phyloP scores from a whole-genome alignment of 2,888 invertebrate species.

The Sesamia inferens region DNA sequence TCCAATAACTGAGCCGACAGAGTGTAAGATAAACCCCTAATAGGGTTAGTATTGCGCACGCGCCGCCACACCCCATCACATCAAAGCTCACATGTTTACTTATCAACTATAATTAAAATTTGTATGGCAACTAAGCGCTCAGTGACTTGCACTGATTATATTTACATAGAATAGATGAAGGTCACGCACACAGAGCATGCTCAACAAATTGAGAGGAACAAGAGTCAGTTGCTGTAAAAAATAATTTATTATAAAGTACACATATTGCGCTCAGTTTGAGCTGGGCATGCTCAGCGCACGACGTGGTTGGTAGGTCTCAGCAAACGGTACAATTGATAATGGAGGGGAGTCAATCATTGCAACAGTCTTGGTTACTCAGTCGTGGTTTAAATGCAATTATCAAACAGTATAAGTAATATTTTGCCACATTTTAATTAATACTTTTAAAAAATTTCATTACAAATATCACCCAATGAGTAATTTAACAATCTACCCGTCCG shows the following conservation, averaged over 20 bases:
- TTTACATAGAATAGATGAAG: constrained; percentile 78
- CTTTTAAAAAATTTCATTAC: constrained; percentile 79
- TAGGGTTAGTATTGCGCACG: constrained; percentile 20
- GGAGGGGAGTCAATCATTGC: constrained; percentile 76
- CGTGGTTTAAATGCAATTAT: constrained; percentile 82
- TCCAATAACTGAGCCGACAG: constrained; percentile 32
- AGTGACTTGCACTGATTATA: constrained; percentile 85
- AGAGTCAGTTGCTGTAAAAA: constrained; percentile 47
- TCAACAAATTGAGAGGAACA: constrained; percentile 37
- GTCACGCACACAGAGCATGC: constrained; percentile 42
- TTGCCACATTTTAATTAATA: constrained; percentile 85
- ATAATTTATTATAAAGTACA: constrained; percentile 52
- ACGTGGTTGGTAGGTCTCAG: constrained; percentile 38
- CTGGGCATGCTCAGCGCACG: constrained; percentile 33
- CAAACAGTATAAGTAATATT: constrained; percentile 73
- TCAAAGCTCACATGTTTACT: constrained; percentile 77
- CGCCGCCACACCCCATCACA: constrained; percentile 66
- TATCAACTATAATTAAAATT: constrained; percentile 85
- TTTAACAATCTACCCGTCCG: constrained; percentile 75
- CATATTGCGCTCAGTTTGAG: constrained; percentile 8
- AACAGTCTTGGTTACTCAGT: constrained; percentile 84
- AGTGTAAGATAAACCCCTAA: not conserved
- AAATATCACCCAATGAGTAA: constrained; percentile 87
- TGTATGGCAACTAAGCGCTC: constrained; percentile 89
- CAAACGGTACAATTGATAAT: constrained; percentile 51